A percentile compares a stretch with the other conserved stretches of the same genome.
These are phyloP conservation scores for Erethizon dorsatum DNA, from an alignment of 2,797 vertebrate species.

Conservation along the genomic window DNA sequence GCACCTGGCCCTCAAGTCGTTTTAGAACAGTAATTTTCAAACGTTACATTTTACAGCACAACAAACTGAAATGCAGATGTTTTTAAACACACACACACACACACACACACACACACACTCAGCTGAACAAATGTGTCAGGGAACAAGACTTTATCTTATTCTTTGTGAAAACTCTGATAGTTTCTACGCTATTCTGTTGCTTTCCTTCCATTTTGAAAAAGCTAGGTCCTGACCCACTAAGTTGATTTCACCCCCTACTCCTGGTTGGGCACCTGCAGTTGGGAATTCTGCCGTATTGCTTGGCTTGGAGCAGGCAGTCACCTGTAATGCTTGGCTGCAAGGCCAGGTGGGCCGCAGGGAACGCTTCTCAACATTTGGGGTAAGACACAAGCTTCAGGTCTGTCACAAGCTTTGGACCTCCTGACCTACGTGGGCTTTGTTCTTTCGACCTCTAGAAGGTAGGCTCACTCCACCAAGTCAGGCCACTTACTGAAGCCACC, in stretches of 20 bases:
- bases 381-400: background rate
- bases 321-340: background rate
- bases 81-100: background rate
- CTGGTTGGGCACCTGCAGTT: background rate
- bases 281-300: background rate
- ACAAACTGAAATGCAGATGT: background rate
- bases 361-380: background rate
- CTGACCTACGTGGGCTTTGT: background rate
- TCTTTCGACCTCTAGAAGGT: background rate
- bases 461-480: background rate
- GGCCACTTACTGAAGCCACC: background rate
- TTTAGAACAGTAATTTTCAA: background rate
- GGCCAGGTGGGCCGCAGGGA: background rate
- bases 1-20: background rate
- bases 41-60: background rate
- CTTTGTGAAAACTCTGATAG: background rate
- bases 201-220: slow-evolving; percentile 47
- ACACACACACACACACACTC: too few species aligned
- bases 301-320: background rate
- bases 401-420: background rate
- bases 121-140: background rate
- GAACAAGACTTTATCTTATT: slow-evolving; percentile 18
- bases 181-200: background rate
- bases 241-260: background rate
- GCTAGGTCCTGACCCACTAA: background rate